Evolutionary conservation across 2,797 vertebrate genomes (phyloP), one percentile per base, ranked within the genome.

Genomic region (Pangasius macronema): DNA sequence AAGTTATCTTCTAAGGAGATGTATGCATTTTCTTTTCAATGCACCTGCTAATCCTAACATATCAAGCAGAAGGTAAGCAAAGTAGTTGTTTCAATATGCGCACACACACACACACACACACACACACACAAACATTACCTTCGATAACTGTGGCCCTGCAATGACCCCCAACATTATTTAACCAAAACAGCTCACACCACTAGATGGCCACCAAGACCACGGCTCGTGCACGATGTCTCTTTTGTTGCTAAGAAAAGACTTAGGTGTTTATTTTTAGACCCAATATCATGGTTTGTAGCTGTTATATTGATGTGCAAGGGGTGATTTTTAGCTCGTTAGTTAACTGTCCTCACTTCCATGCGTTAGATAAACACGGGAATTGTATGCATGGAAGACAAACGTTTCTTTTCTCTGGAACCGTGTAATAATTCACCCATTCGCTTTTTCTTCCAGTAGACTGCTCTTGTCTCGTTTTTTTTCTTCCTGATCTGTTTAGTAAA

Each of bases 141-240:
- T 39, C 20, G 13, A 2, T 39, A 18, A 27, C 42, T 18, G 53
- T 84, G 83, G 83, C 75, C 83, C 30, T 61, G 65, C 53, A 57
- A 22, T 88, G 76, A 88, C 83, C 83, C 63, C 30, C 16, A 79
- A 49, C 5, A 51, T 72, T 42, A 46, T 53, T 22, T 49, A 16
- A n/a, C 10, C 16, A 63, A 6, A 6, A 51, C 42, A 30, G 36
- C 10, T 85, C 59, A 87, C 65, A 88, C 94, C 94, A 87, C 82
- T 91, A 91, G 94, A 82, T 92, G 94, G 93, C 93, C 86, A 83
- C 84, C 53, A 93, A 81, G 89, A 91, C 90, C 87, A 90, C 90
- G 86, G 8, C 42, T 9, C 85, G 16, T 24, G 5, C 46, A 22
- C 9, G 13, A 20, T 3, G 63, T 49, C 13, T 85, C 20, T 42